Evolutionary conservation across 2,797 vertebrate species (phyloP), one percentile per base, ranked within the genome.

Genomic region (Eulemur albifrons): DNA sequence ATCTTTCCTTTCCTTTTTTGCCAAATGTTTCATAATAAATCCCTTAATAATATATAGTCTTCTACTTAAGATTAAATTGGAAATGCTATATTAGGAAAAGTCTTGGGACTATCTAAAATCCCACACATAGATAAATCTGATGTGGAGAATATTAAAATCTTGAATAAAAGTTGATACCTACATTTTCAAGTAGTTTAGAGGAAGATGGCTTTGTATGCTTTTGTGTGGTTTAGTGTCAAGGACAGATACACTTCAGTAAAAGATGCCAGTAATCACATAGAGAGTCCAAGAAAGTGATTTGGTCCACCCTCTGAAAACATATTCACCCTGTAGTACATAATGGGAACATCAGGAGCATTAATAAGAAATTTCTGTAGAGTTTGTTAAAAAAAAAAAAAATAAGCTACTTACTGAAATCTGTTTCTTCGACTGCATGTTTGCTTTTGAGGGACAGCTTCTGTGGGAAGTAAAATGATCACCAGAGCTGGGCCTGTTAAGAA

Each of bases 1-100:
- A 63, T 98, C 97, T 98, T 95, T 95, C 32, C 96, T 98, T 98
- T 98, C 97, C 96, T 98, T 98, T 98, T 98, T 98, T 90, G 98
- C 98, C 98, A 98, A 97, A 98, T 97, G 97, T 98, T 98, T 98
- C 96, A 96, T 95, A 79, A 95, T 79, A 97, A 97, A 93, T 54
- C 57, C 96, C 96, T 23, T 97, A 95, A 93, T 86, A 96, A 94
- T 88, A 95, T 97, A 89, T 63, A 97, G 95, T 90, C 77, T 98
- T 96, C 96, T 93, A 70, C 13, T 57, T 93, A 96, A 87, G 85
- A 88, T 95, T 91, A 92, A 90, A 67, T 65, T 90, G 65, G 94
- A 97, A 97, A 94, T 79, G 85, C 54, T 72, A 5, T 59, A 67
- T 97, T 92, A 94, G 40, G 50, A 80, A 81, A 88, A 96, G 43